These are phyloP conservation scores for Desmophyllum pertusum DNA, from an alignment of 92 coral and sea anemone species.

Conservation along the genomic window DNA sequence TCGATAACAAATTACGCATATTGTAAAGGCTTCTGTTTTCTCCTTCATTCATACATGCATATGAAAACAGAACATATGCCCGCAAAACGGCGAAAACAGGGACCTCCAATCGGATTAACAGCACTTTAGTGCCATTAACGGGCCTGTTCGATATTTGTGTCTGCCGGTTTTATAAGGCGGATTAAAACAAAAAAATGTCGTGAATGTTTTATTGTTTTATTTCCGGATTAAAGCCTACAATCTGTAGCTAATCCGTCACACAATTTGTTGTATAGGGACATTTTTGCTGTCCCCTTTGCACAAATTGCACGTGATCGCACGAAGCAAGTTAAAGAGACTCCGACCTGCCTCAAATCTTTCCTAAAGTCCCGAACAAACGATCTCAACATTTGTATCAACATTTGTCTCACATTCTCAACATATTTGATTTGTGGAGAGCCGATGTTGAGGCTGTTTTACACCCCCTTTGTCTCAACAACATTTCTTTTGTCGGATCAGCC, in stretches of 20 bases:
- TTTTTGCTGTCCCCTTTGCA: neutral
- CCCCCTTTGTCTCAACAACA: no score
- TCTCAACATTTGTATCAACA: no score
- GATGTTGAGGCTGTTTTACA: no score
- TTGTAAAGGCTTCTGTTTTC: neutral
- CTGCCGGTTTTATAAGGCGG: neutral
- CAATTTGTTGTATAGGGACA: neutral
- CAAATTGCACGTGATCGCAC: no score
- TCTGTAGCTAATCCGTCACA: no score
- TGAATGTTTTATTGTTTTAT: constrained; percentile 18
- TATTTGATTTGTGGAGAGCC: no score
- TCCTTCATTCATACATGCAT: neutral
- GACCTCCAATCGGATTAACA: constrained; percentile 25
- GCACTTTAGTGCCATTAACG: neutral
- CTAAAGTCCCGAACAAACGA: no score
- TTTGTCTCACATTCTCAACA: no score
- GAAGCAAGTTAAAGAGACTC: no score
- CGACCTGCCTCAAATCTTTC: no score
- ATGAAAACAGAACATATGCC: neutral
- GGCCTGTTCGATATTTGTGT: neutral
- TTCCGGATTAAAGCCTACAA: neutral
- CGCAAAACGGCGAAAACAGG: neutral
- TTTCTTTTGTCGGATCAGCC: no score
- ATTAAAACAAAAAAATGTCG: neutral
- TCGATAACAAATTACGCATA: neutral